Evolutionary conservation across 1,140 invertebrate genomes (phyloP).

Genomic region (Drosophila micromelanica): DNA sequence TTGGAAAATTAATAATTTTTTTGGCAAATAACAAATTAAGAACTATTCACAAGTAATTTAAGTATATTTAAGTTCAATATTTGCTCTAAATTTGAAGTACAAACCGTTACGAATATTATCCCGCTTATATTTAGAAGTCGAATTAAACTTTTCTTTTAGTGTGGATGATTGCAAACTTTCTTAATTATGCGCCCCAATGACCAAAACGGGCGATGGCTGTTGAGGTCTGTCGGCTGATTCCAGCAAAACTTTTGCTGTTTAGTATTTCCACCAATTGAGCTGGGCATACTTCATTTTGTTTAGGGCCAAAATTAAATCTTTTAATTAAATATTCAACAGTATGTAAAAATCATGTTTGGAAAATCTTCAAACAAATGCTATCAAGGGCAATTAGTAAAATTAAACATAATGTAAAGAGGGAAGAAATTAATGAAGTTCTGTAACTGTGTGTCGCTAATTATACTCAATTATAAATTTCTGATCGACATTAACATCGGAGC

Average conservation of each 20-base stretch:
- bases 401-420: background rate
- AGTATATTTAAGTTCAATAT: too few relatives aligned
- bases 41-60: too few relatives aligned
- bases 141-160: slow-evolving; percentile 6
- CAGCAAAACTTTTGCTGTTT: slow-evolving; percentile 57
- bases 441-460: too few relatives aligned
- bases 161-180: slow-evolving; percentile 66
- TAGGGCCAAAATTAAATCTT: slow-evolving; percentile 36
- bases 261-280: slow-evolving; percentile 12
- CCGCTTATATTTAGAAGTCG: too few relatives aligned
- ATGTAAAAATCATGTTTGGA: slow-evolving; percentile 9
- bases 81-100: too few relatives aligned
- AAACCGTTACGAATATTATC: too few relatives aligned
- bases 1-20: too few relatives aligned
- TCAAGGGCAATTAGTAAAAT: slow-evolving; percentile 3
- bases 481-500: too few relatives aligned
- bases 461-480: too few relatives aligned
- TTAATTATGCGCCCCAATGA: slow-evolving; percentile 72
- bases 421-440: too few relatives aligned
- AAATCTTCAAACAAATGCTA: slow-evolving; percentile 12
- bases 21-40: too few relatives aligned
- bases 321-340: slow-evolving; percentile 62
- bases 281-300: slow-evolving; percentile 4
- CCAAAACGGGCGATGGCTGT: background rate
- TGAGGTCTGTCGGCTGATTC: background rate